Base-by-base conservation (phyloP, 2,888 invertebrate genomes). In the Eumacrocentrus americanus region DNA sequence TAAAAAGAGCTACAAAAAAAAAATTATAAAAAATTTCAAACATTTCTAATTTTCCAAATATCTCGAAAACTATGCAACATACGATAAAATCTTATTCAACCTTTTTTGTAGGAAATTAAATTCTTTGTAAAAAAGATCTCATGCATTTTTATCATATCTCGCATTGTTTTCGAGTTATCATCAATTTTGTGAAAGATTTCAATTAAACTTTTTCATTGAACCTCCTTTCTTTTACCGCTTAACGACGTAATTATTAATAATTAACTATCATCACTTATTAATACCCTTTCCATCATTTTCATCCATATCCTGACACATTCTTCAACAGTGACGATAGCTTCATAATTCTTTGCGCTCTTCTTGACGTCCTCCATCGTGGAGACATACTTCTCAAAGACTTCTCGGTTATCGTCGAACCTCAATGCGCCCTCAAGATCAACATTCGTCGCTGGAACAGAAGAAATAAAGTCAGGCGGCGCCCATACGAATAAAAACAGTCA, bases 211-310 rank as follows among this genome's bases (percentile, higher is more conserved):
- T n/a, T 23, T n/a, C 7, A 11, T 9, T 12, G 12, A 38, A 5
- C 11, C 40, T 40, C 25, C 22, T 3, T 14, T n/a, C n/a, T n/a
- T n/a, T n/a, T n/a, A n/a, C n/a, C n/a, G n/a, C n/a, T n/a, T n/a
- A n/a, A n/a, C n/a, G 35, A n/a, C n/a, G n/a, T n/a, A 40, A 54
- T 9, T 20, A 34, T 37, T 34, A 12, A 47, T 23, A 47, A 25
- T 14, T 12, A 54, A 50, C 74, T n/a, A n/a, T n/a, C n/a, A n/a
- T n/a, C n/a, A n/a, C n/a, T n/a, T n/a, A n/a, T n/a, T n/a, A n/a
- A 79, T 76, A 90, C 91, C 81, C 86, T 86, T 76, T 91, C 89
- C 68, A 92, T 89, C 72, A 87, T 85, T 70, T 86, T 88, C 62
- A 87, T 83, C 92, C 92, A 92, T 62, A 84, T 82, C 58, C 85